These are phyloP conservation scores for Nymphalis c-album DNA, from an alignment of 2,888 invertebrate species.

Conservation along the genomic window DNA sequence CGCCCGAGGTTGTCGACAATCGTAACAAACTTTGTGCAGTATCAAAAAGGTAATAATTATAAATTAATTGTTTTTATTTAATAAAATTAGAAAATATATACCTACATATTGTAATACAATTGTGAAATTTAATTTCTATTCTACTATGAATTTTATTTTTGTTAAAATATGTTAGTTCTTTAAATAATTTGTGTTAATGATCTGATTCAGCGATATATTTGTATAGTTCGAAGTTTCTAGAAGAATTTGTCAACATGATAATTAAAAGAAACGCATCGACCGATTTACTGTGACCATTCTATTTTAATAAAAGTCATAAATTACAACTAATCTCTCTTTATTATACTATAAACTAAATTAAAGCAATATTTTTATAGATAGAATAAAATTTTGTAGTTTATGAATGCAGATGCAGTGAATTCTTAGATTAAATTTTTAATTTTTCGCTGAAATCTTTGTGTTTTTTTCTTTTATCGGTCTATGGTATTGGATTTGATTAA, in stretches of 20 bases:
- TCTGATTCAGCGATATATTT: not conserved
- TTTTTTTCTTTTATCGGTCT: too few species aligned
- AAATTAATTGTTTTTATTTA: too few species aligned
- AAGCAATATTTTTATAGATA: too few species aligned
- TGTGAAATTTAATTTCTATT: too few species aligned
- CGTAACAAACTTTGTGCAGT: slow-evolving; percentile 52
- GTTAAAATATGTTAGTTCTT: not conserved
- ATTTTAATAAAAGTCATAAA: not conserved
- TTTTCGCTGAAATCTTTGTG: too few species aligned
- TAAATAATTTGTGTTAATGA: not conserved
- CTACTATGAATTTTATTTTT: not conserved
- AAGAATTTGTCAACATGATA: not conserved
- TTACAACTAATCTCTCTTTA: not conserved
- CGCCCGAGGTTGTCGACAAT: slow-evolving; percentile 36
- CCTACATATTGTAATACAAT: not conserved
- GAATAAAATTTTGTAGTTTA: too few species aligned
- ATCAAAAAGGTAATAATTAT: slow-evolving; percentile 55
- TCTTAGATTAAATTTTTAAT: too few species aligned
- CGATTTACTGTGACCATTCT: not conserved
- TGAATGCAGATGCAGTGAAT: too few species aligned
- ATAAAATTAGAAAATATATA: not conserved
- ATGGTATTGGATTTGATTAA: too few species aligned
- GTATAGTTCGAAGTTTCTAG: slow-evolving; percentile 1
- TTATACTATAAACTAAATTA: too few species aligned
- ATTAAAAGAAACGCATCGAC: slow-evolving; percentile 1